A percentile compares a stretch with the other conserved stretches of the same genome.
phyloP scores from a whole-genome alignment of 1,140 invertebrate species.

The Drosophila lini region DNA sequence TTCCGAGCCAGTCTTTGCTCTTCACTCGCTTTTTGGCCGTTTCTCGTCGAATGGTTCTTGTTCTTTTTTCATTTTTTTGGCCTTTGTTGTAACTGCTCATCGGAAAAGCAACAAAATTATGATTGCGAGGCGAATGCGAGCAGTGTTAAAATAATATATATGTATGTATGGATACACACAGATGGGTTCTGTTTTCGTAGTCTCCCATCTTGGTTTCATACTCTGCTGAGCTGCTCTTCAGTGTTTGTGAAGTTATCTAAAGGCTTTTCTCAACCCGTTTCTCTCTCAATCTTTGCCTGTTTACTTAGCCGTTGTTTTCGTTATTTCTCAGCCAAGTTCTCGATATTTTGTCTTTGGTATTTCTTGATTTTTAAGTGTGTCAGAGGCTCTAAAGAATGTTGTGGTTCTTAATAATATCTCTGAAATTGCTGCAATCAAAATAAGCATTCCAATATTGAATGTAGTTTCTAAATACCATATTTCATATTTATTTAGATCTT shows the following conservation, averaged over 20 bases:
- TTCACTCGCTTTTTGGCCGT: constrained; percentile 17
- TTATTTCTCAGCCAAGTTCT: constrained; percentile 6
- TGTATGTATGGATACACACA: background rate
- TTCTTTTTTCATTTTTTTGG: constrained; percentile 32
- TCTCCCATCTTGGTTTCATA: constrained; percentile 31
- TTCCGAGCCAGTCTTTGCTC: background rate
- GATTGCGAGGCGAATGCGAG: constrained; percentile 51
- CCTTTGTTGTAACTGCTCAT: constrained; percentile 74
- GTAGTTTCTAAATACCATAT: background rate
- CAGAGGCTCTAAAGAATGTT: background rate
- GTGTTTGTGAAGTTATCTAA: constrained; percentile 39
- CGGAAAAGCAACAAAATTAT: constrained; percentile 37
- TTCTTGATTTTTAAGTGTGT: background rate
- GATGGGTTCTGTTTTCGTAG: constrained; percentile 1
- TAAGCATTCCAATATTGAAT: no score
- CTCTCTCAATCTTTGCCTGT: constrained; percentile 16
- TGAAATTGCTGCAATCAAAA: background rate
- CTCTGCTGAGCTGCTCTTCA: constrained; percentile 42
- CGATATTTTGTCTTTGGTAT: background rate
- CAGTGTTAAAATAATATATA: constrained; percentile 45
- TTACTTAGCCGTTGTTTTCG: constrained; percentile 36
- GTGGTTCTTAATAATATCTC: no score
- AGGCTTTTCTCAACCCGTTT: constrained; percentile 52
- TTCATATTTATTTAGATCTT: background rate
- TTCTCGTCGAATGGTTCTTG: constrained; percentile 13